These are phyloP conservation scores for Gryon sp. DNA, from an alignment of 1,140 invertebrate genomes.

Conservation along the genomic window DNA sequence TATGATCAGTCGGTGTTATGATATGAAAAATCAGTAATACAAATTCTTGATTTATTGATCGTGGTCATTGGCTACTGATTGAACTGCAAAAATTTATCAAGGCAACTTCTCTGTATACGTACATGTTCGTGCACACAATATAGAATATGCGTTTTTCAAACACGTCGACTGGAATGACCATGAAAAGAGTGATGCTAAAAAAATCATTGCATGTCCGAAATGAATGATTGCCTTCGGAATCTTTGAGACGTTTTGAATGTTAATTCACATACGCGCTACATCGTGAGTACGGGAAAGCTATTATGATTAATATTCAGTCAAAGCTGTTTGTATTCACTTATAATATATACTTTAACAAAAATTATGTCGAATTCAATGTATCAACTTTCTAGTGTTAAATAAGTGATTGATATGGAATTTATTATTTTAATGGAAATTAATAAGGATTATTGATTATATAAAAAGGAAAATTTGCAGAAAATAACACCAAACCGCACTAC, in stretches of 20 bases:
- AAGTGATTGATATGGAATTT: slow-evolving; percentile 21
- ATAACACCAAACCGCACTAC: slow-evolving; percentile 4
- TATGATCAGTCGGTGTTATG: neutral
- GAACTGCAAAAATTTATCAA: slow-evolving; percentile 73
- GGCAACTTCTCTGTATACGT: slow-evolving; percentile 59
- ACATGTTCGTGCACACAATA: slow-evolving; percentile 18
- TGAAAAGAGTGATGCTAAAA: slow-evolving; percentile 43
- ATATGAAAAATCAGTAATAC: slow-evolving; percentile 48
- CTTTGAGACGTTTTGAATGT: slow-evolving; percentile 36
- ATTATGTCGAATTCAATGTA: slow-evolving; percentile 4
- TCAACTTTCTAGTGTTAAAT: neutral
- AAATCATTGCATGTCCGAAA: slow-evolving; percentile 41
- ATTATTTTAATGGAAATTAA: slow-evolving; percentile 12
- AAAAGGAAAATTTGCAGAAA: slow-evolving; percentile 18
- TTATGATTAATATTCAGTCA: slow-evolving; percentile 35
- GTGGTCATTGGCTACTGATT: slow-evolving; percentile 61
- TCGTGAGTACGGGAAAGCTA: slow-evolving; percentile 15
- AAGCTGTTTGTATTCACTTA: neutral
- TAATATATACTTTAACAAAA: neutral
- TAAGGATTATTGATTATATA: slow-evolving; percentile 16
- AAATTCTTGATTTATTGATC: slow-evolving; percentile 69
- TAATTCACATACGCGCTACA: slow-evolving; percentile 5
- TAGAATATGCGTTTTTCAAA: slow-evolving; percentile 55
- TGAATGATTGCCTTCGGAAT: slow-evolving; percentile 46
- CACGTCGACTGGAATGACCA: slow-evolving; percentile 37